Evolutionary conservation across 2,113 vertebrate species (phyloP), one percentile per base, ranked within the genome.

Genomic region (Oncorhynchus clarkii): DNA sequence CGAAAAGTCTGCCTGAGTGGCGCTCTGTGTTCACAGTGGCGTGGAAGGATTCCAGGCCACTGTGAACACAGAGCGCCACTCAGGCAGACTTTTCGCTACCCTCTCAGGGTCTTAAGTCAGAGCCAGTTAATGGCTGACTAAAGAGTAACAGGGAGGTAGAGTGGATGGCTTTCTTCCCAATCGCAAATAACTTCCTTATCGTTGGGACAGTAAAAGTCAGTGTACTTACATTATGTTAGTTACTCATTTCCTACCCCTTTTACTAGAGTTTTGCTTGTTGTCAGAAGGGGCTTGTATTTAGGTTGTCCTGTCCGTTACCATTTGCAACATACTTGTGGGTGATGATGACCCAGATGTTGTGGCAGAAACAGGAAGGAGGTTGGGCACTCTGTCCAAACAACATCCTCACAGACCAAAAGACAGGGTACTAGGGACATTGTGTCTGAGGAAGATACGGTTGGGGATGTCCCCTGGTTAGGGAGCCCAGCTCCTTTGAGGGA

Each of bases 91-190:
- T n/a, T n/a, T n/a, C n/a, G n/a, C n/a, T n/a, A n/a, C n/a, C n/a
- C n/a, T n/a, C n/a, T n/a, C n/a, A n/a, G n/a, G n/a, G n/a, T 34
- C 62, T 68, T 16, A 39, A 39, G 29, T 59, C 27, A 11, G 12
- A 29, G 45, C 12, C 24, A 9, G 82, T 83, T 86, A 84, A 88
- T 78, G 72, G 49, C 48, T 83, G 78, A 84, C 64, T 76, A 77
- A 73, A 78, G 22, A 76, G 67, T 76, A 74, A 80, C 67, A 6
- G 3, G 11, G 34, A 49, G 0, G 1, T 26, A 13, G 20, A 64
- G 62, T 0, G 20, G 62, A 64, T 26, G 22, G 22, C n/a, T 64
- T 60, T 49, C 45, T 5, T n/a, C 0, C 39, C 39, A 45, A 45
- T 45, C 9, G 0, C 39, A 45, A 45, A 45, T 45, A 45, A 11